Base-by-base conservation (phyloP, 1,140 invertebrate genomes). In the Alviniconcha marisindica region DNA sequence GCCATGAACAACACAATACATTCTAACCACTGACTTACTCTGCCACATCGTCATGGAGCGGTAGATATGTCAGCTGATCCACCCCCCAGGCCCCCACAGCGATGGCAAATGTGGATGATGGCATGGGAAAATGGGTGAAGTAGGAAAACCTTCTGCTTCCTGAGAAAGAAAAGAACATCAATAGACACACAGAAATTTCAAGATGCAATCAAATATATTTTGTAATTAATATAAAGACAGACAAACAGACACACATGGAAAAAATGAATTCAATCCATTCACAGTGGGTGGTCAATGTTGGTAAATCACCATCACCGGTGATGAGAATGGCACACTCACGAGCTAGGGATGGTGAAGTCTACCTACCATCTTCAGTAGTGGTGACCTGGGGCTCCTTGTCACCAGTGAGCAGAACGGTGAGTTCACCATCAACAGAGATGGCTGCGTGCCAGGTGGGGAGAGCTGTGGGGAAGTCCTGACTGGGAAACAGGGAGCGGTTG, bases 371-470 rank as follows among this genome's bases (percentile, higher is more conserved):
- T 2, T 33, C 42, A 76, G 44, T 51, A 24, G 33, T 2, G 18
- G 73, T 51, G 31, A 76, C 31, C 1, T 51, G 24, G 3, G 84
- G 84, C 24, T 63, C 60, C 24, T 89, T 79, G 86, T 94, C 94
- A 14, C 93, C 94, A 82, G 91, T 93, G 90, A 93, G 92, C 1
- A 94, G 83, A 10, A 93, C 92, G 77, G 77, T 56, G 24, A 87
- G 86, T 36, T 85, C 76, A 31, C 84, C 42, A 5, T 87, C 63
- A 0, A 91, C 90, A 31, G 87, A 87, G 12, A 94, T 54, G 33
- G 84, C 77, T 78, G 92, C 91, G 80, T 94, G 91, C 94, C 94
- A 94, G 0, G 93, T 94, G 36, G 93, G 89, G 91, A 94, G 91
- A 38, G 93, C 92, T n/a, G 77, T 66, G 24, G 92, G 93, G 40